Evolutionary conservation across 2,113 vertebrate species (phyloP), one percentile per base, ranked within the genome.

Genomic region (Antechinus stuartii): DNA sequence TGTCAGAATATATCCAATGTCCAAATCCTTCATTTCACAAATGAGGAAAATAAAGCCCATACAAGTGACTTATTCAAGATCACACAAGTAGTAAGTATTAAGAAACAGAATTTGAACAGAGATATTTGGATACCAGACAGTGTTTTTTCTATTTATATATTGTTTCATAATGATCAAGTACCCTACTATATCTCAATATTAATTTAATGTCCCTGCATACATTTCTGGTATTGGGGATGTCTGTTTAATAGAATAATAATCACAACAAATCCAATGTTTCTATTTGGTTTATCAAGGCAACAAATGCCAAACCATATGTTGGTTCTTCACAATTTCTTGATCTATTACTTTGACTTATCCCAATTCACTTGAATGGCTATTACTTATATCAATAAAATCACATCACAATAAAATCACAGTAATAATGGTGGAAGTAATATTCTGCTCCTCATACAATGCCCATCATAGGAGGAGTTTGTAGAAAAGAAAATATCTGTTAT

Each of bases 201-300:
- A 55, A 22, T 56, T 89, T 46, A 7, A 50, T 27, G 22, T n/a
- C 50, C 11, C 46, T 90, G 54, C 1, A 0, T 12, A 12, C 0
- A 24, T n/a, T 90, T 46, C 50, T 12, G 2, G n/a, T 26, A 54
- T 2, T 0, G 11, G 2, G 1, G 90, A 8, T n/a, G 12, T 42
- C 57, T 92, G 26, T n/a, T 49, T 47, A 2, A 10, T 35, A 0
- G 5, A 35, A 11, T 26, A 19, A 84, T 46, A 5, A 3, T 6
- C 14, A 35, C 3, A 9, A 1, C 2, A 19, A 35, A 52, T 42
- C 19, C 9, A 0, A 0, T n/a, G 3, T 23, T 92, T 52, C 56
- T 52, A 1, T 61, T 47, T 26, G n/a, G 12, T 57, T 92, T 92
- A 3, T 46, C 19, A 35, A 92, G 54, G 50, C 50, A 52, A 52